phyloP scores from a whole-genome alignment of 2,113 vertebrate species.

The Tricholaema leucomelas region DNA sequence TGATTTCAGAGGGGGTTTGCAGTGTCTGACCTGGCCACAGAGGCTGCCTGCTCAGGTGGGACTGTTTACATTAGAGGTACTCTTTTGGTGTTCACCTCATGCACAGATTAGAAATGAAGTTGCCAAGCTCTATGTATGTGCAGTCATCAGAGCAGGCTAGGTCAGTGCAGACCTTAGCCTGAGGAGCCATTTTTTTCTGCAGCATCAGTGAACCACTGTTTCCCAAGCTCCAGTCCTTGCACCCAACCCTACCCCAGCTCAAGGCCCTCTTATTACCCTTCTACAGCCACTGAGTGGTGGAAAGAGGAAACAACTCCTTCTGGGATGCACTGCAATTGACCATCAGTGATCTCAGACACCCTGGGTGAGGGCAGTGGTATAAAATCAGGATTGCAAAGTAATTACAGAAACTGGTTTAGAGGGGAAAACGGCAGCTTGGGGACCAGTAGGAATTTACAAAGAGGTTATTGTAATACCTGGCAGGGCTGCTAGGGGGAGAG shows the following conservation, averaged over 20 bases:
- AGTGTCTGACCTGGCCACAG: accelerated
- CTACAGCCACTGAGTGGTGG: not conserved
- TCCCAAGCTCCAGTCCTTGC: not conserved
- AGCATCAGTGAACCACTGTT: not conserved
- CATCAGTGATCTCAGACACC: not conserved
- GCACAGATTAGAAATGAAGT: not conserved
- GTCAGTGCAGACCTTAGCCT: not conserved
- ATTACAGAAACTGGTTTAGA: not conserved
- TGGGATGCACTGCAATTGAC: not conserved
- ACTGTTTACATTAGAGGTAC: not conserved
- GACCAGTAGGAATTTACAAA: not conserved
- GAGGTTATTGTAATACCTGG: not conserved
- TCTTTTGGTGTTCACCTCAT: not conserved
- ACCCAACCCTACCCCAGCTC: not conserved
- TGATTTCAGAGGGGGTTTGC: not conserved
- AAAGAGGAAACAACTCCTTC: not conserved
- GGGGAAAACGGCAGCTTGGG: not conserved
- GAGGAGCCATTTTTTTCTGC: not conserved
- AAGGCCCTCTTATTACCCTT: not conserved
- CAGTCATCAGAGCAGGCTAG: not conserved
- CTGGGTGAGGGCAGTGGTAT: not conserved
- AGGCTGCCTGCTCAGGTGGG: not conserved
- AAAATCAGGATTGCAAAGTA: not conserved
- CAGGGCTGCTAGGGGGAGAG: not conserved
- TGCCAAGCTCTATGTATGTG: not conserved